phyloP scores from a whole-genome alignment of 2,888 invertebrate species.

The Hypsopygia costalis region DNA sequence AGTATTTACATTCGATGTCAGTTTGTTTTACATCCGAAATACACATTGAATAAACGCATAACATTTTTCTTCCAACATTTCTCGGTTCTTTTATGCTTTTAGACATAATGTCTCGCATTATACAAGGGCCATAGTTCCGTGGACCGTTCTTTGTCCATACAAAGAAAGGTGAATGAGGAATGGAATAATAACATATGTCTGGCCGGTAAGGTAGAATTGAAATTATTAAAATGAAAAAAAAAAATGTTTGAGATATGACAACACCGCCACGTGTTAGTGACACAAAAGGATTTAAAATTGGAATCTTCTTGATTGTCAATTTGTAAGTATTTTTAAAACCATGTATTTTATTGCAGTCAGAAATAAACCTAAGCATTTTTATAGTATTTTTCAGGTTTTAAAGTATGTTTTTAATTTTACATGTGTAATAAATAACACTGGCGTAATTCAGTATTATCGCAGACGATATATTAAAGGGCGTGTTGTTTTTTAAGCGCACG shows the following conservation, averaged over 20 bases:
- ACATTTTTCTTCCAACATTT: constrained; percentile 69
- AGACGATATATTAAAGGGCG: constrained; percentile 33
- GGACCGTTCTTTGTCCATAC: constrained; percentile 56
- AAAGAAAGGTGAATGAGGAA: constrained; percentile 71
- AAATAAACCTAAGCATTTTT: too few species aligned
- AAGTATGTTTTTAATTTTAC: too few species aligned
- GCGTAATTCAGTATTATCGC: constrained; percentile 25
- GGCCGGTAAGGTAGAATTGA: constrained; percentile 54
- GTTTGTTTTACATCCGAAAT: constrained; percentile 78
- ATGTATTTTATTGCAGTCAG: constrained; percentile 2
- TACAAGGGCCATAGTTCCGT: constrained; percentile 65
- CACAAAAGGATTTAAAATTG: constrained; percentile 55
- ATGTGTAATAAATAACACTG: neutral
- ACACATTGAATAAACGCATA: constrained; percentile 71
- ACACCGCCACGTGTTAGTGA: constrained; percentile 65
- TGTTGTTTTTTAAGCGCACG: constrained; percentile 43
- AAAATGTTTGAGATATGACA: constrained; percentile 62
- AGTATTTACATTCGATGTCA: constrained; percentile 79
- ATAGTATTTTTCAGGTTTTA: too few species aligned
- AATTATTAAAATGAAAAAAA: constrained; percentile 50
- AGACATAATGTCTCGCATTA: constrained; percentile 69
- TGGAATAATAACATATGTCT: constrained; percentile 69
- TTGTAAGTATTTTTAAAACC: constrained; percentile 24
- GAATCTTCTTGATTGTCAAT: constrained; percentile 39
- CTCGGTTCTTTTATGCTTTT: constrained; percentile 60